Evolutionary conservation across 2,113 vertebrate genomes (phyloP).

Genomic region (Spea multiplicata): DNA sequence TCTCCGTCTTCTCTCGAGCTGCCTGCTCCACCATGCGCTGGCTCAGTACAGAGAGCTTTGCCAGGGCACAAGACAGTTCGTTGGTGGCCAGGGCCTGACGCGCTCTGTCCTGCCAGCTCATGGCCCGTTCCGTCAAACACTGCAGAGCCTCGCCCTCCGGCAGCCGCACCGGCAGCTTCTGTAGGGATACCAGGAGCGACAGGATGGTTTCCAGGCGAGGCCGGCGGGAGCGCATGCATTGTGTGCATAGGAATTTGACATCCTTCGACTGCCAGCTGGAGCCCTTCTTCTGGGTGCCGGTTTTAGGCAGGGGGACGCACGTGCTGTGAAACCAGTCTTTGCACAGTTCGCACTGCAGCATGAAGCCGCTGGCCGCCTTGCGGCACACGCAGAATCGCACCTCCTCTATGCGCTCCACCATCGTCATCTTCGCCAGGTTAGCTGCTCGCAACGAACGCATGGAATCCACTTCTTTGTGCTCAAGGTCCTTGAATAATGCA

Average conservation of each 20-base stretch:
- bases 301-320: constrained; percentile 91
- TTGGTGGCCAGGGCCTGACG: constrained; percentile 91
- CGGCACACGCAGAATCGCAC: constrained; percentile 96
- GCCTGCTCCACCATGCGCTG: constrained; percentile 98
- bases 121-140: constrained; percentile 93
- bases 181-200: constrained; percentile 90
- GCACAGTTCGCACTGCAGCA: constrained; percentile 96
- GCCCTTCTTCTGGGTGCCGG: constrained; percentile 85
- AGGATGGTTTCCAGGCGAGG: constrained; percentile 95
- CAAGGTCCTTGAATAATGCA: constrained; percentile 89
- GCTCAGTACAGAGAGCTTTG: constrained; percentile 93
- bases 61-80: constrained; percentile 92
- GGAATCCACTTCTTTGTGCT: constrained; percentile 90
- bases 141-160: constrained; percentile 93
- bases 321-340: constrained; percentile 97
- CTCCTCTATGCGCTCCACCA: constrained; percentile 95
- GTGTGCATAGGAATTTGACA: constrained; percentile 90
- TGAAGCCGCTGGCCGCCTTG: constrained; percentile 89
- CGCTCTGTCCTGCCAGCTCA: constrained; percentile 97
- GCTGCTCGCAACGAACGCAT: constrained; percentile 90
- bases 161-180: constrained; percentile 91
- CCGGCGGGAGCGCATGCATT: constrained; percentile 90
- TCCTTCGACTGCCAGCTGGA: constrained; percentile 91
- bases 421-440: constrained; percentile 94
- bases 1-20: constrained; percentile 94